Conservation (phyloP, 2,797 vertebrate species). For the Pantherophis vulpinus region DNA sequence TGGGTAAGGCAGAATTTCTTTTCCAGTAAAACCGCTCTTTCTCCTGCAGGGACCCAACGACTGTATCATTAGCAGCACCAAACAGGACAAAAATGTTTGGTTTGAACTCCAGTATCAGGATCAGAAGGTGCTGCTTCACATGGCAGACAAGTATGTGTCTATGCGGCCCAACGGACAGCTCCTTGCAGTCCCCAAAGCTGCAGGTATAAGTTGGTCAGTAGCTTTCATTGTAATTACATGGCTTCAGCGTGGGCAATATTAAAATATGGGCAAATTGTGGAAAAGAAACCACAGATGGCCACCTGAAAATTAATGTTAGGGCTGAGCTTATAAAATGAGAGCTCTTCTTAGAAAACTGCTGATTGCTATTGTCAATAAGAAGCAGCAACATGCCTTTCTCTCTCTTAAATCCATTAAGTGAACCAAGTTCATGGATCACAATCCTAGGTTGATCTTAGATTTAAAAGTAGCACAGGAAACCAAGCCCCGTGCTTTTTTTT, state of each 20-base stretch:
- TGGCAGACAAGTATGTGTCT: conserved; percentile 32
- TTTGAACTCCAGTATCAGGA: conserved; percentile 44
- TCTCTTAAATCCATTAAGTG: neutral
- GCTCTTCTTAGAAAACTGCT: no score
- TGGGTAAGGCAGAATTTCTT: neutral
- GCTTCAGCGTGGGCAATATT: neutral
- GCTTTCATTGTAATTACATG: neutral
- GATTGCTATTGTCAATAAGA: neutral
- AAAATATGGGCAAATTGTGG: neutral
- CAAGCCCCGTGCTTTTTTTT: neutral
- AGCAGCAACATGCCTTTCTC: neutral
- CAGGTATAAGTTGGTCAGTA: conserved; percentile 23
- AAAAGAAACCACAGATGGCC: neutral
- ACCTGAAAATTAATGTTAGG: neutral
- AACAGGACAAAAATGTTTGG: conserved; percentile 28
- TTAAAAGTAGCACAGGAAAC: neutral
- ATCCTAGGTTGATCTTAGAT: neutral
- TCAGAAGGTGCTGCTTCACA: conserved; percentile 22
- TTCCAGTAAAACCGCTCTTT: neutral
- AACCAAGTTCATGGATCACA: neutral
- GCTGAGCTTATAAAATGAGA: neutral
- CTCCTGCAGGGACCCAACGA: neutral
- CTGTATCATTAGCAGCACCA: conserved; percentile 15
- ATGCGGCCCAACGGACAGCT: conserved; percentile 40
- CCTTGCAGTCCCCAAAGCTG: conserved; percentile 10